These are phyloP conservation scores for Theropithecus gelada DNA, from an alignment of 2,113 vertebrate species.

Conservation along the genomic window DNA sequence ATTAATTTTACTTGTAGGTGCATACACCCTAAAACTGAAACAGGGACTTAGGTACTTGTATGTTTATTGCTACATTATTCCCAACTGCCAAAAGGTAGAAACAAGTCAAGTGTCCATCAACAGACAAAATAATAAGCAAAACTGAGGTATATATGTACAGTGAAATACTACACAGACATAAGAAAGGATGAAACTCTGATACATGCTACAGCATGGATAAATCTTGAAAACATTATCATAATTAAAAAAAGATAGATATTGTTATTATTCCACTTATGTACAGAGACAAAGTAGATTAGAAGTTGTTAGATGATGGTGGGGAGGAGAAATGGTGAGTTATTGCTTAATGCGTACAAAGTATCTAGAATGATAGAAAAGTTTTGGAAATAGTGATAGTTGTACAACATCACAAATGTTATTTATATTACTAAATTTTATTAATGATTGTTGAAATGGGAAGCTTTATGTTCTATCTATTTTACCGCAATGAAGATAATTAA, in stretches of 20 bases:
- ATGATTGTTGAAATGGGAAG: background rate
- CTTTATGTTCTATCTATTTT: background rate
- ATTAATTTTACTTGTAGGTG: background rate
- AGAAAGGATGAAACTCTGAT: background rate
- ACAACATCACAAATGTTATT: background rate
- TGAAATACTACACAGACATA: background rate
- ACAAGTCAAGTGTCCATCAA: background rate
- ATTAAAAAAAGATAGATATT: background rate
- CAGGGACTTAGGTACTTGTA: background rate
- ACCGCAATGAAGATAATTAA: background rate
- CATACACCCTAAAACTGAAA: background rate
- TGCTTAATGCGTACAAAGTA: background rate
- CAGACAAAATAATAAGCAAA: background rate
- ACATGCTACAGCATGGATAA: background rate
- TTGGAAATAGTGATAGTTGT: background rate
- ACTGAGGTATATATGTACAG: background rate
- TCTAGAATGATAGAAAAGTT: background rate
- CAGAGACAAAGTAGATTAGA: background rate
- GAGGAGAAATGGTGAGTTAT: background rate
- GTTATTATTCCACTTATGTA: background rate
- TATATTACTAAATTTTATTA: background rate
- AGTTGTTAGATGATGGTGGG: background rate
- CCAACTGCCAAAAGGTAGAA: background rate
- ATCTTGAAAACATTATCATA: background rate
- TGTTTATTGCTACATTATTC: background rate